These are phyloP conservation scores for Pygmarrhopalites habei DNA, from an alignment of 1,140 invertebrate genomes.

Conservation along the genomic window DNA sequence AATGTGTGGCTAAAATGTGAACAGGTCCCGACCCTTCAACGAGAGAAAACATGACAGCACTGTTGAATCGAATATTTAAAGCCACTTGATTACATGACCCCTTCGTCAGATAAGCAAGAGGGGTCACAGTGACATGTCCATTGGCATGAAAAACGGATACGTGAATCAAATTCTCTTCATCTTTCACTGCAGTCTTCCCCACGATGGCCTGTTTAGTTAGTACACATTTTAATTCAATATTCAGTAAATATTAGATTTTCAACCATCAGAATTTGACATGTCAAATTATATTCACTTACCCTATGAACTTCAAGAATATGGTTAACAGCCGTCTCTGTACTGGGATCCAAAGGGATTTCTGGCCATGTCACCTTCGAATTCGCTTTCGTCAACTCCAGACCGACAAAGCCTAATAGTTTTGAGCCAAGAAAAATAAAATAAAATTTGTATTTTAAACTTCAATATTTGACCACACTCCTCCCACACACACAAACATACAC, in stretches of 20 bases:
- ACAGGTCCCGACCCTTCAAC: constrained; percentile 18
- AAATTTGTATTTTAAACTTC: too few relatives aligned
- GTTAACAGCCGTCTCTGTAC: background rate
- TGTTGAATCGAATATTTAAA: constrained; percentile 9
- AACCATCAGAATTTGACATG: background rate
- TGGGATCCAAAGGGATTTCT: too few relatives aligned
- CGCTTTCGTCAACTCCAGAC: too few relatives aligned
- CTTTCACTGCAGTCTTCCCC: background rate
- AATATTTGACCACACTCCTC: too few relatives aligned
- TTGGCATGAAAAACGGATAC: background rate
- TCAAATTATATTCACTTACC: background rate
- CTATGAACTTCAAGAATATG: background rate
- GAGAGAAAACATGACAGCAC: background rate
- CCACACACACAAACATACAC: too few relatives aligned
- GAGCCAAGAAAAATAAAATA: too few relatives aligned
- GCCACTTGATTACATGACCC: background rate
- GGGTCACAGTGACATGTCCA: background rate
- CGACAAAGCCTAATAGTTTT: too few relatives aligned
- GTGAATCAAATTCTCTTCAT: background rate
- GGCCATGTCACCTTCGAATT: too few relatives aligned
- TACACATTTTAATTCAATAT: background rate
- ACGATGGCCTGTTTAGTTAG: background rate
- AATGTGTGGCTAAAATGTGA: constrained; percentile 10
- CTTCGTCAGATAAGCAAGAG: constrained; percentile 12
- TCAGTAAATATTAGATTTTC: background rate